phyloP scores from a whole-genome alignment of 2,888 invertebrate genomes.

The Drosophila mimica region DNA sequence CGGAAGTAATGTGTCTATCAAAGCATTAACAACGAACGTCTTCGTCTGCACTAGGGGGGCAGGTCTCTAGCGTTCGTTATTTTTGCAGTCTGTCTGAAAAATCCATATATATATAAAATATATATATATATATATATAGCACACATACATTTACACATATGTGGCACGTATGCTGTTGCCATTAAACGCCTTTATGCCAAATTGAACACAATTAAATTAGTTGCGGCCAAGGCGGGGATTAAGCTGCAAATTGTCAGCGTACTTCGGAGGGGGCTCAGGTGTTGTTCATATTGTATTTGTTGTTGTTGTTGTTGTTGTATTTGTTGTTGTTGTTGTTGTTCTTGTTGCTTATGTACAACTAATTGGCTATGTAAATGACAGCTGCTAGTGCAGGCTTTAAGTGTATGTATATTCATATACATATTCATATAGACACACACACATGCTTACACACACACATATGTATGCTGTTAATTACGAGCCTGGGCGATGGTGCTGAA shows the following conservation, averaged over 20 bases:
- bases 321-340: slow-evolving; percentile 31
- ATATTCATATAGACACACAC: background rate
- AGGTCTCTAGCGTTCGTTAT: slow-evolving; percentile 33
- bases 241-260: slow-evolving; percentile 52
- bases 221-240: slow-evolving; percentile 73
- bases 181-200: slow-evolving; percentile 76
- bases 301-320: slow-evolving; percentile 26
- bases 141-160: slow-evolving; percentile 19
- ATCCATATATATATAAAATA: slow-evolving; percentile 32
- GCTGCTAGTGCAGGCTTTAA: slow-evolving; percentile 50
- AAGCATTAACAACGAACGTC: slow-evolving; percentile 75
- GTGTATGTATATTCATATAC: slow-evolving; percentile 27
- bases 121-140: background rate
- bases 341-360: slow-evolving; percentile 69
- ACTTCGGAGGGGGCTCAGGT: slow-evolving; percentile 6
- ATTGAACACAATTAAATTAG: slow-evolving; percentile 80
- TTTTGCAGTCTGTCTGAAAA: slow-evolving; percentile 39
- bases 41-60: slow-evolving; percentile 50
- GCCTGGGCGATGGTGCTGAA: slow-evolving; percentile 62
- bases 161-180: slow-evolving; percentile 41
- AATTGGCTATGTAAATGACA: slow-evolving; percentile 78
- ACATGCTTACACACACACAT: slow-evolving; percentile 13
- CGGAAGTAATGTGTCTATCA: slow-evolving; percentile 80
- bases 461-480: slow-evolving; percentile 73
- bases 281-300: slow-evolving; percentile 16